A percentile compares a stretch with the other conserved stretches of the same genome.
Evolutionary conservation across 2,888 invertebrate species (phyloP).

Genomic region (Eupelmus urozonus): DNA sequence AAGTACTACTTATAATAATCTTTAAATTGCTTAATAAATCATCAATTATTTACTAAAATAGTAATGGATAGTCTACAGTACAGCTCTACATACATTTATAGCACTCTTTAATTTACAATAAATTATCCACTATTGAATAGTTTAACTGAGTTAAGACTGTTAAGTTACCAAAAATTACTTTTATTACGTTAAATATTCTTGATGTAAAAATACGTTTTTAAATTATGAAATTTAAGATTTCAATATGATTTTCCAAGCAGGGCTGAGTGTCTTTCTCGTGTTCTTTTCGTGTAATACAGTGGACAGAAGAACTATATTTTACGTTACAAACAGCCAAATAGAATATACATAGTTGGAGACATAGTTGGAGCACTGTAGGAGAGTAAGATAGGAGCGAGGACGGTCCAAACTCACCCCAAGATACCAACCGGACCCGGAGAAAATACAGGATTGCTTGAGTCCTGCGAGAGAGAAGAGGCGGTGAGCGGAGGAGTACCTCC

Average conservation of each 20-base stretch:
- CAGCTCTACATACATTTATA: too few species aligned
- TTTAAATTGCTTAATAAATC: too few species aligned
- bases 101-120: too few species aligned
- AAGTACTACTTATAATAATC: too few species aligned
- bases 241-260: conserved; percentile 47
- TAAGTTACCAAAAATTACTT: background rate
- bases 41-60: too few species aligned
- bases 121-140: too few species aligned
- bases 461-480: conserved; percentile 78
- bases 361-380: conserved; percentile 11
- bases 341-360: conserved; percentile 40
- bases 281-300: conserved; percentile 42
- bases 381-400: conserved; percentile 30
- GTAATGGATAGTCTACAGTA: too few species aligned
- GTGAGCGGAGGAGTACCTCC: conserved; percentile 83
- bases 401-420: conserved; percentile 73
- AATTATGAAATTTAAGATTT: background rate
- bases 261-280: conserved; percentile 35
- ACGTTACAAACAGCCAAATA: conserved; percentile 58
- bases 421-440: conserved; percentile 75
- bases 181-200: conserved; percentile 1
- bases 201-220: conserved; percentile 17
- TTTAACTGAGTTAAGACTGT: too few species aligned
- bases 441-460: conserved; percentile 75
- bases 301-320: conserved; percentile 47